Conservation (phyloP, 2,797 vertebrate species). For the Yasuhikotakia modesta region DNA sequence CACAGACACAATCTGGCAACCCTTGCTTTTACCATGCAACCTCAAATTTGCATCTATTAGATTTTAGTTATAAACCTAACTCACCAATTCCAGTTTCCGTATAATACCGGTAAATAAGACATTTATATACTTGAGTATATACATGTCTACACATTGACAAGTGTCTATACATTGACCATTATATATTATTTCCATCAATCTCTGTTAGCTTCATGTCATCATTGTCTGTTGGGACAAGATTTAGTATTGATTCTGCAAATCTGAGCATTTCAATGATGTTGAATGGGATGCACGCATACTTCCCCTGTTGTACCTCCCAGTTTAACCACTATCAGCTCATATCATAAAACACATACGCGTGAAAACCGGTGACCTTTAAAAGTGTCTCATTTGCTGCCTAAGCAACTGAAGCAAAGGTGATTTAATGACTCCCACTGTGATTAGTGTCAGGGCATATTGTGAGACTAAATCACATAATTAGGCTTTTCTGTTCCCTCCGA, state of each 20-base stretch:
- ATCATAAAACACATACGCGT: conserved; percentile 19
- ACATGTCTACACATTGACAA: no score
- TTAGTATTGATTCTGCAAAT: conserved; percentile 3
- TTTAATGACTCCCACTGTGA: conserved; percentile 26
- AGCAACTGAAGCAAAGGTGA: neutral
- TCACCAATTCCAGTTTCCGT: neutral
- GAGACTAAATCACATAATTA: conserved; percentile 32
- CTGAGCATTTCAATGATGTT: conserved; percentile 11
- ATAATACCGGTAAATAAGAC: neutral
- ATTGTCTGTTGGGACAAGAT: conserved; percentile 13
- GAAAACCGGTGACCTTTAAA: conserved; percentile 14
- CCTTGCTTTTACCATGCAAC: neutral
- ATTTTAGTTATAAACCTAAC: neutral
- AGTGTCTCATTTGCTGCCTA: conserved; percentile 19
- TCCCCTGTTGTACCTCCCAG: neutral
- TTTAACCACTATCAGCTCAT: conserved; percentile 10
- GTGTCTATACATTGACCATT: conserved; percentile 1
- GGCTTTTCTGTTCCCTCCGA: conserved; percentile 25
- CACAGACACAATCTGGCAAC: conserved; percentile 1
- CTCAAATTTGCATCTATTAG: neutral
- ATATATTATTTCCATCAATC: conserved; percentile 11
- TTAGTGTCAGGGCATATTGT: conserved; percentile 15
- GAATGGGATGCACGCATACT: neutral
- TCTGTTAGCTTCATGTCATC: conserved; percentile 11
- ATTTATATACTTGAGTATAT: neutral